phyloP scores from a whole-genome alignment of 1,140 invertebrate genomes.

The Lepidotrigona ventralis region DNA sequence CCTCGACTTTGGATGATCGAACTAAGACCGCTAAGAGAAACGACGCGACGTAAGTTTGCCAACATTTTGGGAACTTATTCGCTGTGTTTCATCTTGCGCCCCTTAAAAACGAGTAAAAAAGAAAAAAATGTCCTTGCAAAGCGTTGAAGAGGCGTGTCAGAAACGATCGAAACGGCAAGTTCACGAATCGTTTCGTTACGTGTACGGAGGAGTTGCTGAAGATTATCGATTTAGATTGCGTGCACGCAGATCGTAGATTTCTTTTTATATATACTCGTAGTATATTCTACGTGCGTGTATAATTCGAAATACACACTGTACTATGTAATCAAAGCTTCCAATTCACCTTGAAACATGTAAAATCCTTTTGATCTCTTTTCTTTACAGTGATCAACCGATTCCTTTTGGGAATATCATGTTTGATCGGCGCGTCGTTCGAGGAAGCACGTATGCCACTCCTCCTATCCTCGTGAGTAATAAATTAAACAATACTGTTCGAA shows the following conservation, averaged over 20 bases:
- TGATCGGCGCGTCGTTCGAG: conserved; percentile 90
- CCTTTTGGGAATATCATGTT: conserved; percentile 91
- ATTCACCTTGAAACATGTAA: neutral
- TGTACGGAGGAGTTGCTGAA: neutral
- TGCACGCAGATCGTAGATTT: conserved; percentile 11
- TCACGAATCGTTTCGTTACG: conserved; percentile 4
- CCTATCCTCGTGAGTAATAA: conserved; percentile 77
- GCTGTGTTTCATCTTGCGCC: neutral
- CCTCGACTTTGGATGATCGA: conserved; percentile 67
- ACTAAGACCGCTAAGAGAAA: conserved; percentile 44
- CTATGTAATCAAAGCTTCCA: neutral
- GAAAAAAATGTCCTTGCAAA: neutral
- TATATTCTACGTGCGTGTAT: neutral
- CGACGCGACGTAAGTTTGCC: conserved; percentile 49
- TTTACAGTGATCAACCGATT: conserved; percentile 77
- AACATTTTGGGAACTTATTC: neutral
- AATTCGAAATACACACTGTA: neutral
- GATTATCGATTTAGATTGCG: conserved; percentile 26
- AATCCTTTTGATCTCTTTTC: neutral
- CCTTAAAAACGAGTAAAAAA: neutral
- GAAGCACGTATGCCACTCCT: conserved; percentile 87
- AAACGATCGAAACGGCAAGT: neutral
- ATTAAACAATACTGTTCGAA: neutral
- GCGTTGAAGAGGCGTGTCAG: neutral
- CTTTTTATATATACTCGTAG: neutral